Conservation (phyloP, 2,888 invertebrate genomes). For the Agonopterix subpropinquella region DNA sequence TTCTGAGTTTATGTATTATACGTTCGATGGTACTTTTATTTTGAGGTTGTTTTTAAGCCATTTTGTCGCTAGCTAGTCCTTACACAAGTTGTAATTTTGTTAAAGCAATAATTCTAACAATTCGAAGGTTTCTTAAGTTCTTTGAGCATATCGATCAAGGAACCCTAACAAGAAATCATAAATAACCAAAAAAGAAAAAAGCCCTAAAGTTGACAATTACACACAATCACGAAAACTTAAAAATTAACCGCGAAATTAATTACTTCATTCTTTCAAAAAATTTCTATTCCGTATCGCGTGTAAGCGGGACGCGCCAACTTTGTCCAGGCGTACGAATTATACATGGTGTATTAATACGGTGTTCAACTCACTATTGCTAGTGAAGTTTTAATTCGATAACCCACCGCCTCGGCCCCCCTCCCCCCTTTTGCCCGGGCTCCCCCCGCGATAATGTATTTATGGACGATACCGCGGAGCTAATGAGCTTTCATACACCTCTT, state of each 20-base stretch:
- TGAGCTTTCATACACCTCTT: constrained; percentile 68
- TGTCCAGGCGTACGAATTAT: constrained; percentile 71
- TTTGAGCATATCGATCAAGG: too few relatives aligned
- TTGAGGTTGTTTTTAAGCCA: too few relatives aligned
- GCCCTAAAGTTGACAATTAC: neutral
- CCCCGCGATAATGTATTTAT: constrained; percentile 71
- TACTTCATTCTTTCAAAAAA: neutral
- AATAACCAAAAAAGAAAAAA: neutral
- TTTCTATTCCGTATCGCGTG: too few relatives aligned
- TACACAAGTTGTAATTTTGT: too few relatives aligned
- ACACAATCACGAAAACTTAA: neutral
- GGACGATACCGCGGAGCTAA: constrained; percentile 71
- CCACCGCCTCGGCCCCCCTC: constrained; percentile 34
- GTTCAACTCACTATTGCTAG: constrained; percentile 74
- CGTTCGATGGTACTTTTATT: too few relatives aligned
- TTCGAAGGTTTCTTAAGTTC: too few relatives aligned
- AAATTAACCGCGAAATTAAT: constrained; percentile 1
- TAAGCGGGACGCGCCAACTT: constrained; percentile 42
- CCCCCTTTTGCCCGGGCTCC: constrained; percentile 19
- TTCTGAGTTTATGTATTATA: too few relatives aligned
- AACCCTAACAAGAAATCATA: too few relatives aligned
- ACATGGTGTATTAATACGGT: constrained; percentile 74
- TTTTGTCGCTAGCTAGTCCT: too few relatives aligned
- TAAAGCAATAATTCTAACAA: too few relatives aligned
- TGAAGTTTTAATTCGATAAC: constrained; percentile 73